Evolutionary conservation across 2,113 vertebrate genomes (phyloP).

Genomic region (Tretioscincus oriximinensis): DNA sequence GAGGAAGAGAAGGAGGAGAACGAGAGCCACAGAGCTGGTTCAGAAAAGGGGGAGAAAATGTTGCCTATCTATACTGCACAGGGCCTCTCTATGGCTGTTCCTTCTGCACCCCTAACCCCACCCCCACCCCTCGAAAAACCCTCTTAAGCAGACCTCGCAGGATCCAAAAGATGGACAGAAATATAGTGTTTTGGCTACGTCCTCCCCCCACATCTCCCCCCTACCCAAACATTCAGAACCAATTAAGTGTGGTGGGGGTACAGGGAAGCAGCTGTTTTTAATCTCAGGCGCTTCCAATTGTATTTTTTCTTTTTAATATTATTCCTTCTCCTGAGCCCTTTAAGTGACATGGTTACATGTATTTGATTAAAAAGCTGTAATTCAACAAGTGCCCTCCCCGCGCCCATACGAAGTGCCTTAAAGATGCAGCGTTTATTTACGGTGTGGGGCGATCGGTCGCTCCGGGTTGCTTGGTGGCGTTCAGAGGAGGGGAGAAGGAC

Average conservation of each 20-base stretch:
- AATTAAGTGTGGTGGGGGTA: conserved; percentile 73
- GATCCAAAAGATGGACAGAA: conserved; percentile 72
- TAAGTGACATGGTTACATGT: conserved; percentile 75
- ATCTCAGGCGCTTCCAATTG: conserved; percentile 65
- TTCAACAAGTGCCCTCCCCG: conserved; percentile 68
- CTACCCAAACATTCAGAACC: conserved; percentile 72
- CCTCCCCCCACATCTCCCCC: conserved; percentile 39
- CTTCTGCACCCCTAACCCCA: conserved; percentile 42
- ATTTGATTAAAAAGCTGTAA: conserved; percentile 77
- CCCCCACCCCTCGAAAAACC: background rate
- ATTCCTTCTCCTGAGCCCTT: conserved; percentile 70
- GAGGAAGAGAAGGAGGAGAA: too few relatives aligned
- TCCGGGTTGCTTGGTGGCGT: background rate
- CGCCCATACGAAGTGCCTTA: conserved; percentile 64
- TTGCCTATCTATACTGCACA: background rate
- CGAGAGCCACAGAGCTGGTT: background rate
- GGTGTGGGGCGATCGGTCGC: background rate
- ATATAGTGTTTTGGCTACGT: conserved; percentile 69
- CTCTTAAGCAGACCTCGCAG: conserved; percentile 43
- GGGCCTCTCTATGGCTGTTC: conserved; percentile 18
- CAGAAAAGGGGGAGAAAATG: accelerated
- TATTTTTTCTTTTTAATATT: conserved; percentile 48
- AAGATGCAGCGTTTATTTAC: conserved; percentile 67
- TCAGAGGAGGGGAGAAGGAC: accelerated
- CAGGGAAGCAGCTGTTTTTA: conserved; percentile 61